A percentile compares a stretch with the other conserved stretches of the same genome.
Evolutionary conservation across 2,113 vertebrate species (phyloP).

Genomic region (Mirounga angustirostris): DNA sequence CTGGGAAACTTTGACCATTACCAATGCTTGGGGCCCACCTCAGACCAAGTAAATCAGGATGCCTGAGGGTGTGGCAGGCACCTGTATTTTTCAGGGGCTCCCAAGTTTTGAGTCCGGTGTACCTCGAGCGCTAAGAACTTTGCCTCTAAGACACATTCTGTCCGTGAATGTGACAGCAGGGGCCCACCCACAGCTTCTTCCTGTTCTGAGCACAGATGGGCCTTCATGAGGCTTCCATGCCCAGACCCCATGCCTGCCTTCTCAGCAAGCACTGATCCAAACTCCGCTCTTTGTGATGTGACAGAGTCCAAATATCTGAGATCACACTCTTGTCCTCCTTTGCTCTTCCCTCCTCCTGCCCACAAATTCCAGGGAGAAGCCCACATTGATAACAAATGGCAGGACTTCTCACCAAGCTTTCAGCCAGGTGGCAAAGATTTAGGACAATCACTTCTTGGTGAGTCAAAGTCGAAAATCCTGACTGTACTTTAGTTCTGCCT

Average conservation of each 20-base stretch:
- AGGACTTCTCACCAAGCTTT: not conserved
- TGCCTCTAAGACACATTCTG: not conserved
- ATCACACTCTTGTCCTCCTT: not conserved
- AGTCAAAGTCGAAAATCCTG: not conserved
- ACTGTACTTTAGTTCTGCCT: not conserved
- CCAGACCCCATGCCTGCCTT: not conserved
- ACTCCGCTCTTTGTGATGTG: not conserved
- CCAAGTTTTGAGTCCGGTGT: not conserved
- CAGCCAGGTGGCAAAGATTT: not conserved
- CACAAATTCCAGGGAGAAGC: not conserved
- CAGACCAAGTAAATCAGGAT: not conserved
- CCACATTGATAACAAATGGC: not conserved
- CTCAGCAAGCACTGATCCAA: not conserved
- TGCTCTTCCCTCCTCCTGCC: not conserved
- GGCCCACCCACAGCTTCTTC: rapidly evolving
- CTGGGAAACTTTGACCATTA: not conserved
- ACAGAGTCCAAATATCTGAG: not conserved
- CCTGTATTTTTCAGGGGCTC: not conserved
- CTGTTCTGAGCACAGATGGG: rapidly evolving
- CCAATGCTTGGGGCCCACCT: not conserved
- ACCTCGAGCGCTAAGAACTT: not conserved
- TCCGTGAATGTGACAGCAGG: not conserved
- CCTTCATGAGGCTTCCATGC: rapidly evolving
- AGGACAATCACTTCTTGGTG: not conserved
- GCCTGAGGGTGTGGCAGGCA: too few species aligned